phyloP scores from a whole-genome alignment of 2,888 invertebrate species.

The Cheilosia soror region DNA sequence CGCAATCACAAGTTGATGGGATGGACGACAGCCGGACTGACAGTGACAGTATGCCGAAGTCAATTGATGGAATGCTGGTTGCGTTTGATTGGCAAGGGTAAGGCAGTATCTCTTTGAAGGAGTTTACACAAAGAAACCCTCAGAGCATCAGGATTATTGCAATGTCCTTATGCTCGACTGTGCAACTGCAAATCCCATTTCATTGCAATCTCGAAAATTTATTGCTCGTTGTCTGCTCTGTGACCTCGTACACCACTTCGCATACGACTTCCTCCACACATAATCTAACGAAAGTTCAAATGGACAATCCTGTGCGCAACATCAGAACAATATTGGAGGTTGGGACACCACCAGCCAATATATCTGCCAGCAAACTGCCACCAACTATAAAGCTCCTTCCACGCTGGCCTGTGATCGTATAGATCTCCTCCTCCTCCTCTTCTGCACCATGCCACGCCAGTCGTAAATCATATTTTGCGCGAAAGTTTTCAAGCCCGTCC shows the following conservation, averaged over 20 bases:
- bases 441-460: constrained; percentile 18
- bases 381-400: constrained; percentile 15
- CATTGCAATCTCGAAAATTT: constrained; percentile 50
- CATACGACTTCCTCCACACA: constrained; percentile 35
- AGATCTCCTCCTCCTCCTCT: constrained; percentile 50
- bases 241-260: constrained; percentile 28
- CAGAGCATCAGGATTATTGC: no score
- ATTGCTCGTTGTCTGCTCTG: constrained; percentile 28
- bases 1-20: constrained; percentile 40
- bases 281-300: constrained; percentile 48
- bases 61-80: constrained; percentile 58
- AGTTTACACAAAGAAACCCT: not conserved
- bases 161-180: not conserved
- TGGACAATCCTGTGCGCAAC: constrained; percentile 37
- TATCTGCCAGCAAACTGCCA: constrained; percentile 38
- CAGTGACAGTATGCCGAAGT: constrained; percentile 52
- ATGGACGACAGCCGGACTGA: constrained; percentile 41
- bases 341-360: constrained; percentile 32
- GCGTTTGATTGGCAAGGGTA: constrained; percentile 52
- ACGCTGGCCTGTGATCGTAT: constrained; percentile 24
- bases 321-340: constrained; percentile 41
- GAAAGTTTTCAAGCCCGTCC: constrained; percentile 68
- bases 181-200: constrained; percentile 12
- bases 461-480: constrained; percentile 71
- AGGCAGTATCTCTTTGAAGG: constrained; percentile 34